These are phyloP conservation scores for Porites lutea DNA, from an alignment of 64 coral and sea anemone genomes.

Conservation along the genomic window DNA sequence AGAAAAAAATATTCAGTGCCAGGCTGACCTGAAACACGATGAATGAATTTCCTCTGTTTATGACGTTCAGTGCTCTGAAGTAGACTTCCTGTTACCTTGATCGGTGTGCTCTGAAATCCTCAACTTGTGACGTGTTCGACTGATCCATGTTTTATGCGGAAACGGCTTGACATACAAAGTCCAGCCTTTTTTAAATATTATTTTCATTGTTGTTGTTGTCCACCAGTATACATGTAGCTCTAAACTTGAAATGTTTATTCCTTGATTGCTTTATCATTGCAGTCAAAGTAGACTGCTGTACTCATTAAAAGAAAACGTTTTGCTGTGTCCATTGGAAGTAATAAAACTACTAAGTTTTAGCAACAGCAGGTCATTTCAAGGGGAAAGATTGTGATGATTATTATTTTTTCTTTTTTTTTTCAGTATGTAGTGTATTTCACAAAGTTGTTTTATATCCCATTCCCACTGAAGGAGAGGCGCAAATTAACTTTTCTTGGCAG, in stretches of 20 bases:
- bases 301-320: conserved; percentile 42
- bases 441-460: too few relatives aligned
- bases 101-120: conserved; percentile 33
- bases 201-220: neutral
- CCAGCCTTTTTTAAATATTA: neutral
- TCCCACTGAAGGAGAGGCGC: too few relatives aligned
- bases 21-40: conserved; percentile 30
- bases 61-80: conserved; percentile 45
- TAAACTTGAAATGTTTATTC: neutral
- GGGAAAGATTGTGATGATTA: too few relatives aligned
- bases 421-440: too few relatives aligned
- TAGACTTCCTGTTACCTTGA: conserved; percentile 13
- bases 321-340: conserved; percentile 43
- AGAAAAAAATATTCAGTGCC: conserved; percentile 37
- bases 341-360: neutral
- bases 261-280: neutral
- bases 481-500: too few relatives aligned
- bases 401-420: too few relatives aligned
- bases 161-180: neutral
- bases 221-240: too few relatives aligned
- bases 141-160: conserved; percentile 14
- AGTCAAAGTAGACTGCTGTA: neutral
- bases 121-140: conserved; percentile 35
- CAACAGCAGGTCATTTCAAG: neutral
- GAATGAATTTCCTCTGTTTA: conserved; percentile 39